A percentile compares a stretch with the other conserved stretches of the same genome.
Conservation (phyloP, 2,797 vertebrate genomes). For the Clarias platycephalus region DNA sequence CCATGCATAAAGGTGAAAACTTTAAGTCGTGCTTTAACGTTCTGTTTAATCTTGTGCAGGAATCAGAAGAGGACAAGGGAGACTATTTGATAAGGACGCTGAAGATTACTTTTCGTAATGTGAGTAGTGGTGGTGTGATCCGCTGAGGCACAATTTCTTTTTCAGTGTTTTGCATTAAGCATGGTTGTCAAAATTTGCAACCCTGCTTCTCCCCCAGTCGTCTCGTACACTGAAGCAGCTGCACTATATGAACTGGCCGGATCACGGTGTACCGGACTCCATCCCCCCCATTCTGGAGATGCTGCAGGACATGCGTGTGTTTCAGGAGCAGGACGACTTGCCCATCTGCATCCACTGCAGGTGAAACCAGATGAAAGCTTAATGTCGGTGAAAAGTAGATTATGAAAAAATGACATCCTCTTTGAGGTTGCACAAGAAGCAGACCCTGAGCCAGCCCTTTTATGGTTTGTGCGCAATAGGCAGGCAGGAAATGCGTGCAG, state of each 20-base stretch:
- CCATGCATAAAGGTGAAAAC: neutral
- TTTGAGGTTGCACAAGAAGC: slow-evolving; percentile 6
- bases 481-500: slow-evolving; percentile 66
- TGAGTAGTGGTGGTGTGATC: slow-evolving; percentile 58
- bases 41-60: slow-evolving; percentile 68
- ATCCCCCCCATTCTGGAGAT: slow-evolving; percentile 88
- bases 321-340: slow-evolving; percentile 78
- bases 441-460: slow-evolving; percentile 27
- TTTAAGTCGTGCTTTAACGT: neutral
- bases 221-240: slow-evolving; percentile 84
- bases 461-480: slow-evolving; percentile 38
- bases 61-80: slow-evolving; percentile 81
- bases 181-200: neutral
- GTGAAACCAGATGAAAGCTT: slow-evolving; percentile 60
- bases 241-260: slow-evolving; percentile 95
- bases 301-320: slow-evolving; percentile 80
- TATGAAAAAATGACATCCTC: neutral
- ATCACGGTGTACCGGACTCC: slow-evolving; percentile 90
- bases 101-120: slow-evolving; percentile 68
- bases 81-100: slow-evolving; percentile 87
- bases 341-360: slow-evolving; percentile 97
- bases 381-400: neutral
- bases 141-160: neutral
- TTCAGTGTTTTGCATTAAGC: neutral
- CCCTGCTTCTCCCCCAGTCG: slow-evolving; percentile 66